phyloP scores from a whole-genome alignment of 2,888 invertebrate species.

The Epiblema foenella region DNA sequence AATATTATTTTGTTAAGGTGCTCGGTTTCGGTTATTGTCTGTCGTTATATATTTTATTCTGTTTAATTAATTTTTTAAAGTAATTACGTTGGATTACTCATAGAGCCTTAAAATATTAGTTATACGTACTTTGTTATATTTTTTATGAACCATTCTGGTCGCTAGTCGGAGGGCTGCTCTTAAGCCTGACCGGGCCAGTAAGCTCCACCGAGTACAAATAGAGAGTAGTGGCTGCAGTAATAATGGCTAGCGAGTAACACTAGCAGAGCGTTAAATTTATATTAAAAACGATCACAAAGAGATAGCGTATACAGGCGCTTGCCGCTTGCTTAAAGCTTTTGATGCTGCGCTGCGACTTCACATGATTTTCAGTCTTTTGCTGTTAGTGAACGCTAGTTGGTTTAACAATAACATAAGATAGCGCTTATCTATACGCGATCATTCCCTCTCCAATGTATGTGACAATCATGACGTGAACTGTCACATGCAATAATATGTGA shows the following conservation, averaged over 20 bases:
- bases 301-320: slow-evolving; percentile 32
- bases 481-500: background rate
- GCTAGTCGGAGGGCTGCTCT: slow-evolving; percentile 49
- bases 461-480: background rate
- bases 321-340: slow-evolving; percentile 37
- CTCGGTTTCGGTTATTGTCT: too few species aligned
- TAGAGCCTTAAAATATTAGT: background rate
- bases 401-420: background rate
- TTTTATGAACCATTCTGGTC: slow-evolving; percentile 24
- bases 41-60: background rate
- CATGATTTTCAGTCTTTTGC: slow-evolving; percentile 19
- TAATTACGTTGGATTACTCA: too few species aligned
- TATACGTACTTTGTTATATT: background rate
- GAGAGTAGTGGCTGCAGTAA: slow-evolving; percentile 73
- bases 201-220: slow-evolving; percentile 74
- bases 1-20: too few species aligned
- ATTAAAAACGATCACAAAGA: slow-evolving; percentile 64
- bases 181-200: slow-evolving; percentile 60
- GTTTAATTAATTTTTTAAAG: too few species aligned
- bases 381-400: background rate
- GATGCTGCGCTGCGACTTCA: slow-evolving; percentile 2
- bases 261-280: slow-evolving; percentile 70
- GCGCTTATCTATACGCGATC: too few species aligned
- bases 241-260: slow-evolving; percentile 63
- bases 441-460: background rate